phyloP scores from a whole-genome alignment of 1,140 invertebrate species.

The Physella acuta region DNA sequence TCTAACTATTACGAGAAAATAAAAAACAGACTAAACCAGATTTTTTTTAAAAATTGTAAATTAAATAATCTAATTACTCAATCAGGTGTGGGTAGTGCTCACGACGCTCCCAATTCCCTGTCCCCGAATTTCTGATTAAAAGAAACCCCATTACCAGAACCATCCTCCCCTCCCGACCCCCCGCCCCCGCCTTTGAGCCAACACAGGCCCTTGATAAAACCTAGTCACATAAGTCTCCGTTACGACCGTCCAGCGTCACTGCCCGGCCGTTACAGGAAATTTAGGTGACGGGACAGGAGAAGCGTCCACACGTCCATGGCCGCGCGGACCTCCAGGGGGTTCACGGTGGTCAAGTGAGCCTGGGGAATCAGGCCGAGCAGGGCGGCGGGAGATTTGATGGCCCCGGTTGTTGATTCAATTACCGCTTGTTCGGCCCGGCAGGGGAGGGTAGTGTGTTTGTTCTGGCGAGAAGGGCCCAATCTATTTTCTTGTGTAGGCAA shows the following conservation, averaged over 20 bases:
- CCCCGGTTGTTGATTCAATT: conserved; percentile 12
- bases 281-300: conserved; percentile 7
- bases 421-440: neutral
- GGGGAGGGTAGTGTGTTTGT: neutral
- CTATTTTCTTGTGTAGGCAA: too few species aligned
- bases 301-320: neutral
- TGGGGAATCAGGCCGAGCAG: conserved; percentile 7
- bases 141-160: neutral
- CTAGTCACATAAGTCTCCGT: conserved; percentile 14
- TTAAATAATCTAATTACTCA: neutral
- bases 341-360: conserved; percentile 17
- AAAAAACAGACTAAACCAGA: too few species aligned
- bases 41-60: too few species aligned
- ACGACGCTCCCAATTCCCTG: neutral
- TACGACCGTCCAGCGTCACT: conserved; percentile 8
- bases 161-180: neutral
- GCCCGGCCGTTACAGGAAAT: conserved; percentile 6
- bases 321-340: neutral
- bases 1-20: neutral
- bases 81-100: neutral
- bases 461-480: too few species aligned
- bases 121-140: neutral
- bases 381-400: conserved; percentile 1
- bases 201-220: conserved; percentile 6
- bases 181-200: neutral